Percentiles rank a stretch among this genome's conserved stretches.
phyloP scores from a whole-genome alignment of 2,888 invertebrate species.

The Macrophya alboannulata region DNA sequence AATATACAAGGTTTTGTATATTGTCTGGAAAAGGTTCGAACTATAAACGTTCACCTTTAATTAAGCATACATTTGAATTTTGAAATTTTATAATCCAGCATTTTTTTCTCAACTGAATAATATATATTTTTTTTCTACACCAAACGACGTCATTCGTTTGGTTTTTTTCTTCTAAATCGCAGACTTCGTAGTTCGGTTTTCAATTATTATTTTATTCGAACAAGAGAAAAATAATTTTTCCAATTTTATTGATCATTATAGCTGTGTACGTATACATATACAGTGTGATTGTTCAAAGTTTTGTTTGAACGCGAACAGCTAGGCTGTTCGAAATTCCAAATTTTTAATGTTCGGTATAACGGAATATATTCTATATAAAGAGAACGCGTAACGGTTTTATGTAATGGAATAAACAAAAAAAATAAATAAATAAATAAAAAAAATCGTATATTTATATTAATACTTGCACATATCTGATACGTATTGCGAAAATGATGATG shows the following conservation, averaged over 20 bases:
- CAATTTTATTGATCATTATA: too few species aligned
- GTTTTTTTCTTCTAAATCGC: not conserved
- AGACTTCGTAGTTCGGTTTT: too few species aligned
- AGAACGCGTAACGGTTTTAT: conserved; percentile 8
- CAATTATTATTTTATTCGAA: not conserved
- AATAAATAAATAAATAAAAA: not conserved
- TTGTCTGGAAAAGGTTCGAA: not conserved
- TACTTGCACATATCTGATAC: conserved; percentile 72
- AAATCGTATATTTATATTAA: conserved; percentile 68
- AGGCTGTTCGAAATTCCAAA: not conserved
- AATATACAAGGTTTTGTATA: not conserved
- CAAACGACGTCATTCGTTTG: not conserved
- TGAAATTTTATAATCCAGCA: not conserved
- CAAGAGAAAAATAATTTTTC: not conserved
- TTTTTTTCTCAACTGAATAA: too few species aligned
- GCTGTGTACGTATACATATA: too few species aligned
- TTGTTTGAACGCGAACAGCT: not conserved
- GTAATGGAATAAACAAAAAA: not conserved
- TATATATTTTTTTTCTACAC: too few species aligned
- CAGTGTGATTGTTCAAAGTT: too few species aligned
- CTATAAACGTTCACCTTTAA: not conserved
- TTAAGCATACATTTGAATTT: not conserved
- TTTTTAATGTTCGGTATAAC: not conserved
- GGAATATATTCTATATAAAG: not conserved
- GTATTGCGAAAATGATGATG: conserved; percentile 41